These are phyloP conservation scores for Sesia apiformis DNA, from an alignment of 2,888 invertebrate genomes.

Conservation along the genomic window DNA sequence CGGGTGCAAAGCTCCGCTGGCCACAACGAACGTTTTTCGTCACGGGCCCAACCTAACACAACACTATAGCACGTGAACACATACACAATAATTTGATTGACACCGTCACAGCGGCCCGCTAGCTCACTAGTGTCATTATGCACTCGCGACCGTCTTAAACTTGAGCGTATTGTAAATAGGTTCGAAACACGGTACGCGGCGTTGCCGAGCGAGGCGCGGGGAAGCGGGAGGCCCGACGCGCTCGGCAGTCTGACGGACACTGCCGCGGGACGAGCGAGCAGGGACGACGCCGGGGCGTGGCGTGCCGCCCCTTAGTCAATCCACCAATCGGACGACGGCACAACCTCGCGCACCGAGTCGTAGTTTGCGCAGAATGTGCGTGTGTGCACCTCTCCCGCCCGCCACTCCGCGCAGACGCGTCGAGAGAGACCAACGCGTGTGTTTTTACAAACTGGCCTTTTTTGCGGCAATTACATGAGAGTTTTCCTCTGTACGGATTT, in stretches of 20 bases:
- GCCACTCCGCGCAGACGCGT: constrained; percentile 43
- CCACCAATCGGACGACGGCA: constrained; percentile 41
- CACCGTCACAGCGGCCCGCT: constrained; percentile 74
- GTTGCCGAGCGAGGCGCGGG: constrained; percentile 72
- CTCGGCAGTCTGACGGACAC: constrained; percentile 73
- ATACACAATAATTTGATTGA: constrained; percentile 57
- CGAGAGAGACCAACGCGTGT: constrained; percentile 41
- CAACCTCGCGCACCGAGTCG: constrained; percentile 25
- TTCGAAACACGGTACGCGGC: constrained; percentile 56
- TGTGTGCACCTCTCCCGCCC: constrained; percentile 13
- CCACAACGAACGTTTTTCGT: constrained; percentile 70
- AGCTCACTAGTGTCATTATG: constrained; percentile 73
- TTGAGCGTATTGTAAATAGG: constrained; percentile 10
- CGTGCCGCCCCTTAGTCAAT: constrained; percentile 36
- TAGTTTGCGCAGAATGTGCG: constrained; percentile 18
- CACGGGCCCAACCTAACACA: constrained; percentile 68
- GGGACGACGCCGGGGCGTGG: constrained; percentile 32
- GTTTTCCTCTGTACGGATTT: constrained; percentile 51
- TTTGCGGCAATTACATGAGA: constrained; percentile 47
- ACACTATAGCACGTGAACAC: constrained; percentile 70
- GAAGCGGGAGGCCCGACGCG: constrained; percentile 74
- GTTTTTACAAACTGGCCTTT: constrained; percentile 33
- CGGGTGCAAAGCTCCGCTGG: constrained; percentile 73
- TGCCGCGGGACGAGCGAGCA: constrained; percentile 51
- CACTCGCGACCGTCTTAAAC: constrained; percentile 60